These are phyloP conservation scores for Akabosia matsudoensis DNA, from an alignment of 1,140 invertebrate species.

Conservation along the genomic window DNA sequence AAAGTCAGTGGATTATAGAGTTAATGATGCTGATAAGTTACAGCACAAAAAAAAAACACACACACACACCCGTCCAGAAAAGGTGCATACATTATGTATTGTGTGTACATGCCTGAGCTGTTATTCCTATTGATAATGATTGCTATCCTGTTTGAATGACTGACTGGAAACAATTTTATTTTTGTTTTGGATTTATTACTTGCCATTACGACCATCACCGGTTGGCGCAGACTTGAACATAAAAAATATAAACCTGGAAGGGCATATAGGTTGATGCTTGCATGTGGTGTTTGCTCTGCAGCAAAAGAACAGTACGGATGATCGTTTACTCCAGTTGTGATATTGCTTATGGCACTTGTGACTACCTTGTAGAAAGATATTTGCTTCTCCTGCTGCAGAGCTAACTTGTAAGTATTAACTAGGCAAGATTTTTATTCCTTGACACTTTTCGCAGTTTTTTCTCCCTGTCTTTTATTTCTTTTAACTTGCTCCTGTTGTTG, in stretches of 20 bases:
- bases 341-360: not conserved
- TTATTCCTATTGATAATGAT: not conserved
- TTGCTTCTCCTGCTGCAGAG: too few relatives aligned
- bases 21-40: not conserved
- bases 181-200: constrained; percentile 12
- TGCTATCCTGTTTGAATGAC: not conserved
- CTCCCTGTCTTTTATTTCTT: not conserved
- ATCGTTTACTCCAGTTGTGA: not conserved
- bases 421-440: constrained; percentile 14
- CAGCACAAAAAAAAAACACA: not conserved
- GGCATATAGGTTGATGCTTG: not conserved
- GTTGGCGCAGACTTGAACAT: not conserved
- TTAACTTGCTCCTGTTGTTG: not conserved
- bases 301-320: too few relatives aligned
- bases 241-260: not conserved
- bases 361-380: too few relatives aligned
- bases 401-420: constrained; percentile 21
- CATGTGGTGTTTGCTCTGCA: not conserved
- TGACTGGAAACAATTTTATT: not conserved
- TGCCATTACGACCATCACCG: constrained; percentile 6
- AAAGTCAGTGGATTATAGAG: not conserved
- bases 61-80: not conserved
- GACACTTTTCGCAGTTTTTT: constrained; percentile 24
- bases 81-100: not conserved
- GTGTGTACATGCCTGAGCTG: too few relatives aligned